These are phyloP conservation scores for Heteromyza rotundicornis DNA, from an alignment of 2,888 invertebrate species.

Conservation along the genomic window DNA sequence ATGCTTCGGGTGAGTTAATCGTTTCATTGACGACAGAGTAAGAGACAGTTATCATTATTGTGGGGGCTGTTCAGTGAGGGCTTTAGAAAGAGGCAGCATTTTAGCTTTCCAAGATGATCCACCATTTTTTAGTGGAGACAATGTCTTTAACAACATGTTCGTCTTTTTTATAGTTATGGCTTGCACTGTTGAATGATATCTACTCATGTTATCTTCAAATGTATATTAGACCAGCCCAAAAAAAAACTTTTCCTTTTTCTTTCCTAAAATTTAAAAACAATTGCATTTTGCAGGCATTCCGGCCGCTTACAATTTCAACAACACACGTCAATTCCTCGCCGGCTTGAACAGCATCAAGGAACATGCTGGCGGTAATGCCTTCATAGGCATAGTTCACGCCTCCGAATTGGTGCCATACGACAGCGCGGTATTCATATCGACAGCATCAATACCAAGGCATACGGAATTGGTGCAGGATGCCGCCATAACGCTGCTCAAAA, in stretches of 20 bases:
- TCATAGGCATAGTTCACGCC: conserved; percentile 68
- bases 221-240: too few relatives aligned
- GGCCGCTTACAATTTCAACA: conserved; percentile 60
- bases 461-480: conserved; percentile 63
- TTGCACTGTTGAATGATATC: too few relatives aligned
- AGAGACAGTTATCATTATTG: too few relatives aligned
- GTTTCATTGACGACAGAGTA: too few relatives aligned
- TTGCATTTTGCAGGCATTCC: conserved; percentile 55
- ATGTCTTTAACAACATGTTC: too few relatives aligned
- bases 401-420: conserved; percentile 69
- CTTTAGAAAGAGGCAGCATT: background rate
- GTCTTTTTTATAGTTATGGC: too few relatives aligned
- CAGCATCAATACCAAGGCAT: conserved; percentile 67
- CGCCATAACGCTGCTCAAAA: conserved; percentile 61
- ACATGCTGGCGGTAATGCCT: conserved; percentile 65
- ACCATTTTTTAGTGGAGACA: too few relatives aligned
- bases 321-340: conserved; percentile 58
- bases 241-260: too few relatives aligned
- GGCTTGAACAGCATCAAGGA: conserved; percentile 60
- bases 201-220: too few relatives aligned
- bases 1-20: conserved; percentile 58
- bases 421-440: conserved; percentile 70
- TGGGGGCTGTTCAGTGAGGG: too few relatives aligned
- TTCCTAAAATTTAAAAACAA: too few relatives aligned
- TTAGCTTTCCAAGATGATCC: conserved; percentile 2